Conservation (phyloP, 2,797 vertebrate genomes). For the Hippoglossus hippoglossus region DNA sequence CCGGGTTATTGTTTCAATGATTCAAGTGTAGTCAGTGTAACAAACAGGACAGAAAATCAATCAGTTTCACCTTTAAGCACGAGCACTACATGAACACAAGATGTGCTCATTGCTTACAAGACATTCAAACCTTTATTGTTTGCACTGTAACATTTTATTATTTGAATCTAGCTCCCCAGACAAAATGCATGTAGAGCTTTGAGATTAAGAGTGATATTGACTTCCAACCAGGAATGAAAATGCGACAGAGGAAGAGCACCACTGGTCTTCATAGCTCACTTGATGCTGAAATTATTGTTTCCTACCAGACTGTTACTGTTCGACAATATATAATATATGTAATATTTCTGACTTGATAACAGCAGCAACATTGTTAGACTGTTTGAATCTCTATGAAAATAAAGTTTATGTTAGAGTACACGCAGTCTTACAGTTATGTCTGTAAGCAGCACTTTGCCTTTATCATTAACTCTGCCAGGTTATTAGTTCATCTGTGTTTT, state of each 20-base stretch:
- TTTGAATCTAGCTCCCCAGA: slow-evolving; percentile 5
- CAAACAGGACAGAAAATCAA: slow-evolving; percentile 50
- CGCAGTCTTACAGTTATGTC: slow-evolving; percentile 22
- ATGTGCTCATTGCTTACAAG: slow-evolving; percentile 31
- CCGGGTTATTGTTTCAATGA: slow-evolving; percentile 38
- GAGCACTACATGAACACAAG: slow-evolving; percentile 38
- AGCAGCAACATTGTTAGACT: slow-evolving; percentile 45
- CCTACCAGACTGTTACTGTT: slow-evolving; percentile 34
- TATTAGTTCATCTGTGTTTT: too few species aligned
- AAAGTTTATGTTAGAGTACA: slow-evolving; percentile 26
- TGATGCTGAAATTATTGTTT: slow-evolving; percentile 25
- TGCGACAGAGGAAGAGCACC: slow-evolving; percentile 18
- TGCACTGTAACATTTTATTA: slow-evolving; percentile 39
- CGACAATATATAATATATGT: background rate
- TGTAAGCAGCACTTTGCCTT: slow-evolving; percentile 12
- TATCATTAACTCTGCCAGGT: background rate
- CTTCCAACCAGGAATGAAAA: slow-evolving; percentile 26
- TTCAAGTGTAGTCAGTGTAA: slow-evolving; percentile 16
- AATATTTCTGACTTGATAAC: slow-evolving; percentile 47
- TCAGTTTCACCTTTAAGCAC: slow-evolving; percentile 41
- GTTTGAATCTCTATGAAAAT: slow-evolving; percentile 39
- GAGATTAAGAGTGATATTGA: slow-evolving; percentile 51
- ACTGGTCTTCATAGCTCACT: slow-evolving; percentile 42
- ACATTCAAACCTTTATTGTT: slow-evolving; percentile 42
- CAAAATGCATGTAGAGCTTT: slow-evolving; percentile 23